Base-by-base conservation (phyloP, 2,797 vertebrate species). In the Sebastiscus albofasciatus region DNA sequence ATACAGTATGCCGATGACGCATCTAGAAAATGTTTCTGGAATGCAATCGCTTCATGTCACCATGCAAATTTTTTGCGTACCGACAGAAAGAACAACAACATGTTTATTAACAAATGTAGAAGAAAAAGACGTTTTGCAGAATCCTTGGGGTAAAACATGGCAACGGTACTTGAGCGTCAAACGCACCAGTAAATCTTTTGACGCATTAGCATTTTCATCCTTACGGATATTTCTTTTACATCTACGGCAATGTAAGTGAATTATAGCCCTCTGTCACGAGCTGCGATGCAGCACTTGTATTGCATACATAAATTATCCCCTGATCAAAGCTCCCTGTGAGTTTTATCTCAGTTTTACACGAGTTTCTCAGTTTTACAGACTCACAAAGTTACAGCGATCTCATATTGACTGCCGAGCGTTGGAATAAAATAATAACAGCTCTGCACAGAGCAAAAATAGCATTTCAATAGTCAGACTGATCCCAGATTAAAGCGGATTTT, bases 1-100 rank as follows among this genome's bases (percentile, higher is more conserved):
- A 96, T 92, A 92, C 77, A 87, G 60, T 87, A 91, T 87, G 90
- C 83, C 58, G 87, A 91, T 86, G 91, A 84, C 8, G 70, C 86
- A 84, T 88, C 86, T 75, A 71, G 80, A 74, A 76, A 89, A 81
- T 82, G 78, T 66, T 67, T 85, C 80, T 36, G 54, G 74, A 83
- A 84, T 68, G 77, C 74, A 83, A 26, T 8, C 59, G 42, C 60
- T 75, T 60, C 18, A 58, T 77, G 78, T 80, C 78, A 77, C 66
- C 84, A 90, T 83, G 91, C 83, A 83, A 74, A 68, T 68, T 64
- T 64, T 42, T 24, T 66, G 27, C 36, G n/a, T 31, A 73, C 36
- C 55, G 16, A 69, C 39, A 81, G 34, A 79, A 75, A 79, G 26
- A 77, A 76, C 18, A 62, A 73, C 5, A 33, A 66, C 52, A 61